Evolutionary conservation across 2,797 vertebrate species (phyloP), one percentile per base, ranked within the genome.

Genomic region (Sitta carolinensis): DNA sequence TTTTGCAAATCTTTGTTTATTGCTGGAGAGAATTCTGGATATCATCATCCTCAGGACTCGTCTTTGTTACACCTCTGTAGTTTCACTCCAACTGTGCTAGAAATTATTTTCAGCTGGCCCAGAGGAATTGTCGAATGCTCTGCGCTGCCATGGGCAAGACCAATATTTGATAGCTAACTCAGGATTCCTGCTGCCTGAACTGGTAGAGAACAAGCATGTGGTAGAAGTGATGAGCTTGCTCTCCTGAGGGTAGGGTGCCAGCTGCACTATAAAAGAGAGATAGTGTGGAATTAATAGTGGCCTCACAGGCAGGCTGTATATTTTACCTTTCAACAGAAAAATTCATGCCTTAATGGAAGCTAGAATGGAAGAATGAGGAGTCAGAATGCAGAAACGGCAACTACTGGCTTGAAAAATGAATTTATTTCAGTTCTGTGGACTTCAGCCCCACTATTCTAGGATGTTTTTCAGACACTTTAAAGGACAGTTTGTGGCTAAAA

Each of bases 271-370:
- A 92, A 89, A 91, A 93, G 72, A 96, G 87, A 97, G 92, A 94
- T 83, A 97, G 96, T 92, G 94, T 95, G 94, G 96, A 97, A 96
- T 97, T 97, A 97, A 97, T 95, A 96, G 95, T 95, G 91, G 90
- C 95, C 94, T 95, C 91, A 93, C 48, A 94, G 94, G 91, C 94
- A 94, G 91, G 81, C 92, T 94, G 80, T 96, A 81, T 92, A 87
- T 93, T 96, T 95, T 84, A 90, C 89, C 83, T 96, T 96, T 91
- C 90, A 90, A 80, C 67, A 87, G 86, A 85, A 94, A 97, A 87
- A 94, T 13, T 58, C 69, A 79, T 85, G 95, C 82, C 55, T 96
- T 93, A 91, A 90, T 79, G 51, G 84, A 91, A 96, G 77, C 15
- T 81, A 66, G 59, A 94, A 92, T 59, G 57, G 75, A 90, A 89